phyloP scores from a whole-genome alignment of 2,888 invertebrate genomes.

The Pachymerium ferrugineum region DNA sequence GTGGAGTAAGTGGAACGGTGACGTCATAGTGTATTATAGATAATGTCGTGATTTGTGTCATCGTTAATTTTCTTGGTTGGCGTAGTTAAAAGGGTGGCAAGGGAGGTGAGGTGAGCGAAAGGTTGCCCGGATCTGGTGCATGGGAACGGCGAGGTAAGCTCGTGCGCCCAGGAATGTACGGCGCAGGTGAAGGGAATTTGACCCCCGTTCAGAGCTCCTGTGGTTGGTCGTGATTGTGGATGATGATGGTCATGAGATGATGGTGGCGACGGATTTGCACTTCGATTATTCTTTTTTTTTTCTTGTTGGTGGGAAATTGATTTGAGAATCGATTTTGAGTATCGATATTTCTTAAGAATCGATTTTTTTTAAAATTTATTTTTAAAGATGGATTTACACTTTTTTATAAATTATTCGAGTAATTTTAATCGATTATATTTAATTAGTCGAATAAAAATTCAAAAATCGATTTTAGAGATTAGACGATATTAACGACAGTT shows the following conservation, averaged over 20 bases:
- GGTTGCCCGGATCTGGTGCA: constrained; percentile 25
- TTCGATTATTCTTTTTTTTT: background rate
- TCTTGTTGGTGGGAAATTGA: too few relatives aligned
- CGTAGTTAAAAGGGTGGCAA: background rate
- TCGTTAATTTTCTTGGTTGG: constrained; percentile 7
- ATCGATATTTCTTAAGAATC: too few relatives aligned
- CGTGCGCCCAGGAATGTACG: constrained; percentile 13
- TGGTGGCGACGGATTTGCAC: too few relatives aligned
- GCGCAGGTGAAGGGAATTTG: constrained; percentile 27
- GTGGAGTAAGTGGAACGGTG: background rate
- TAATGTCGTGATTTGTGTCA: constrained; percentile 11
- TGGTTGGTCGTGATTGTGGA: background rate
- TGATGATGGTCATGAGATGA: background rate
- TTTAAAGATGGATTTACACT: too few relatives aligned
- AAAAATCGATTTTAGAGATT: too few relatives aligned
- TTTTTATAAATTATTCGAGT: too few relatives aligned
- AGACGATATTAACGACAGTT: too few relatives aligned
- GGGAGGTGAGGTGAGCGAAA: constrained; percentile 16
- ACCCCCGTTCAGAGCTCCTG: background rate
- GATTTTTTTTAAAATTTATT: too few relatives aligned
- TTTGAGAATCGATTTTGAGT: too few relatives aligned
- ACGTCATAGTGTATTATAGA: background rate
- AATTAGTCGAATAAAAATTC: too few relatives aligned
- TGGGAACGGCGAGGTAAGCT: constrained; percentile 19
- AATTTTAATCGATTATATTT: too few relatives aligned